Evolutionary conservation across 1,140 invertebrate genomes (phyloP), one percentile per base, ranked within the genome.

Genomic region (Homalodisca vitripennis): DNA sequence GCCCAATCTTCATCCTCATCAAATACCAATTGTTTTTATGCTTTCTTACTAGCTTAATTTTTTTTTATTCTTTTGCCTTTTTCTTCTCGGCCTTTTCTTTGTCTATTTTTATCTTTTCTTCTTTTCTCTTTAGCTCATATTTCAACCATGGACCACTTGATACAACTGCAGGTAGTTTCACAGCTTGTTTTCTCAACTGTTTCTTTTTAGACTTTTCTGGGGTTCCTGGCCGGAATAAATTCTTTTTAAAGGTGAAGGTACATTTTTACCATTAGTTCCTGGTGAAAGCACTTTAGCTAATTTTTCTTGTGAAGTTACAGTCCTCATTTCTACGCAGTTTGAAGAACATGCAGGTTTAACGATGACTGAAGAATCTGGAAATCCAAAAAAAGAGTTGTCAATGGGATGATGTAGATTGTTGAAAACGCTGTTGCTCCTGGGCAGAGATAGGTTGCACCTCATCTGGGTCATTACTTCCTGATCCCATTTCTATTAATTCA

Each of bases 161-260:
- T 12, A 55, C 6, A 20, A 55, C 51, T 12, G 51, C 51, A 12
- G 51, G 51, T 10, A 55, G 51, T 55, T 55, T 55, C 22, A 55
- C 34, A 6, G 6, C 22, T 12, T 55, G 10, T 55, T 55, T 55
- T 20, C 17, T 20, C n/a, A n/a, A n/a, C n/a, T n/a, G n/a, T 55
- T 55, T 20, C 22, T 55, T 55, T 20, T 17, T 55, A 6, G 51
- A 20, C 22, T 55, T 55, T 12, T 6, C 24, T 55, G 51, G 51
- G 10, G 51, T 55, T 55, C 51, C 51, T 12, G 51, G 51, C 20
- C 51, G 22, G 6, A 55, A 55, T 6, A 55, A 20, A 6, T 6
- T 55, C 24, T 55, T 55, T 20, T 55, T 55, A 55, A 55, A 55
- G 51, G 51, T 6, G 51, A 55, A 55, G 6, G 51, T 12, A 55